Evolutionary conservation across 2,797 vertebrate genomes (phyloP), one percentile per base, ranked within the genome.

Genomic region (Tolypeutes matacus): DNA sequence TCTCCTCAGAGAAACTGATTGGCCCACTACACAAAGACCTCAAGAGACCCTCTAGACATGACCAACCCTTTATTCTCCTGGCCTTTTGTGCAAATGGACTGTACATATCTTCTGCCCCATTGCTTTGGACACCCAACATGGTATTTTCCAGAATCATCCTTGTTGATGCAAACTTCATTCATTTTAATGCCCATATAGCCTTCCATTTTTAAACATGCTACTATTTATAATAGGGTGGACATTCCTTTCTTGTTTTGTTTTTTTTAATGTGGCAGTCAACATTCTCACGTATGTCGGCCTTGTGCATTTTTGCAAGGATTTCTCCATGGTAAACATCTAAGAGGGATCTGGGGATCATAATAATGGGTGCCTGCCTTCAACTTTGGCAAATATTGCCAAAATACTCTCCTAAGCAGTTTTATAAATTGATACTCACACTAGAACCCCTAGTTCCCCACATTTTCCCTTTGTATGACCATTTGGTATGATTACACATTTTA

Each of bases 111-210:
- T 51, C 89, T 83, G 73, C 12, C 27, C 80, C 56, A 72, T 53
- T 83, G 6, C 18, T 94, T 58, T 85, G 12, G 56, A 76, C 4
- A 60, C 3, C 9, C 3, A 89, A 92, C 4, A 49, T 13, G n/a
- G 65, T 86, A 76, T 62, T 81, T 96, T 82, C 39, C n/a, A 65
- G 58, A 70, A 65, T 77, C 29, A 75, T 60, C 21, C 91, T 31
- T 78, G 42, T 25, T 64, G 27, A 82, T 60, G 7, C 20, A 65
- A 18, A 34, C 3, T 56, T 85, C 70, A 82, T 21, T 87, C 29
- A 36, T 83, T 91, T 89, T 75, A 96, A 85, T 2, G 49, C 23
- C 12, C 73, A 64, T 39, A 42, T 34, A 86, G 18, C 36, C 34
- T 78, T 64, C 51, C 1, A 75, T 64, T 85, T 11, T 89, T 92